These are phyloP conservation scores for Haliaeetus leucogaster DNA, from an alignment of 2,113 vertebrate species.

Conservation along the genomic window DNA sequence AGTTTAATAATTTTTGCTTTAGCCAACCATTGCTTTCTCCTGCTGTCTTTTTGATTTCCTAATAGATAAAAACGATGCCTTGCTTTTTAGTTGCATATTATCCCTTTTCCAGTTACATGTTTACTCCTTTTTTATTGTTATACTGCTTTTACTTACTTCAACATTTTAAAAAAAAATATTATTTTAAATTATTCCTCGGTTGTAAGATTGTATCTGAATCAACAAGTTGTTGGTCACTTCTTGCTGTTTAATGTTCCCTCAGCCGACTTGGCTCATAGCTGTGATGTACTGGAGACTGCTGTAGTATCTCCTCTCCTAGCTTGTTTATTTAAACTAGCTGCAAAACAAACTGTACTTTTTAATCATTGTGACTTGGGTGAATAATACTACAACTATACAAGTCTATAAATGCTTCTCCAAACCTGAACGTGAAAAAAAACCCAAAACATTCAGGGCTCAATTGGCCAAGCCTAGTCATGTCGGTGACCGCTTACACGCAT, in stretches of 20 bases:
- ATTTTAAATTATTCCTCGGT: not conserved
- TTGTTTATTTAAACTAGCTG: not conserved
- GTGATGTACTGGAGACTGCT: not conserved
- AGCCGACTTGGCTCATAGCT: not conserved
- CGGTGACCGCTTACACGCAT: rapidly evolving
- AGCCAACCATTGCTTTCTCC: not conserved
- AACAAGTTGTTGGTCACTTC: not conserved
- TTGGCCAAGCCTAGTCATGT: not conserved
- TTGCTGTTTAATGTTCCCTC: not conserved
- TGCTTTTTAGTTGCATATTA: not conserved
- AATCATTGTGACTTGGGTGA: not conserved
- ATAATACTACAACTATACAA: not conserved
- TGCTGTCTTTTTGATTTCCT: not conserved
- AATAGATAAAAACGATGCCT: not conserved
- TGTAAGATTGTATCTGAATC: not conserved
- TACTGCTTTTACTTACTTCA: not conserved
- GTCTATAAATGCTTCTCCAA: not conserved
- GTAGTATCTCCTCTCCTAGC: not conserved
- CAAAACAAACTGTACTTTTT: not conserved
- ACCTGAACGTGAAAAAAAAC: not conserved
- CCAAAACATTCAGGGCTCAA: not conserved
- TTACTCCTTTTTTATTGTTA: not conserved
- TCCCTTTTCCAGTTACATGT: not conserved
- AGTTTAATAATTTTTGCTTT: not conserved
- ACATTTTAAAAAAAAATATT: not conserved